Base-by-base conservation (phyloP, 2,888 invertebrate genomes). In the Drosophila phalerata region DNA sequence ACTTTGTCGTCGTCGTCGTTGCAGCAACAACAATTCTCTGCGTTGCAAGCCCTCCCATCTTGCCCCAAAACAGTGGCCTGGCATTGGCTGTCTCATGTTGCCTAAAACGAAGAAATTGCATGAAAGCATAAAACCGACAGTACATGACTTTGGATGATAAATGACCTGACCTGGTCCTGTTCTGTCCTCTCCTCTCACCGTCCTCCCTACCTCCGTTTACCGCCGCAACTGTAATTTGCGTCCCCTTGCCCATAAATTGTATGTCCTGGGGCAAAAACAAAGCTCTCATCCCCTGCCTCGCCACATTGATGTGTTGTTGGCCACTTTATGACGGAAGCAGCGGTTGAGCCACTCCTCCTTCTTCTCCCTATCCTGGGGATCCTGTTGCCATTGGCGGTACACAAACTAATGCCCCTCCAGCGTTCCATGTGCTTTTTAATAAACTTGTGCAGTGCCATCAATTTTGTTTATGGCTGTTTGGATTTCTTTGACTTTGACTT, bases 101-200 rank as follows among this genome's bases (percentile, higher is more conserved):
- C 88, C 85, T 85, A 83, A 69, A 88, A 79, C 74, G 74, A 78
- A 88, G 86, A 85, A 89, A 85, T 86, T 85, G 80, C 79, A 80
- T 80, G 78, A 81, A 89, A 79, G 86, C 81, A 90, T 90, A 86
- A 88, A 88, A 89, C 79, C 79, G 86, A 88, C 88, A 85, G 79
- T 73, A 83, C 88, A 85, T 85, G 90, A 85, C 80, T 90, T 87
- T 81, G 74, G 79, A 81, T 88, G 88, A 90, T 89, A 88, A 91
- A 90, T 89, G 85, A 73, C 75, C 78, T 67, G 77, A 71, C 76
- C 86, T 69, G 40, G 61, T 65, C 22, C 60, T 52, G 53, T 51
- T 15, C 49, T 38, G 28, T 57, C 34, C 38, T 30, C 47, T 51
- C 3, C 28, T 4, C 40, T 19, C 34, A 4, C n/a, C 37, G 9